Percentiles rank a stretch among this genome's conserved stretches.
Evolutionary conservation across 92 coral and sea anemone species (phyloP).

Genomic region (Chrysogorgia sp.): DNA sequence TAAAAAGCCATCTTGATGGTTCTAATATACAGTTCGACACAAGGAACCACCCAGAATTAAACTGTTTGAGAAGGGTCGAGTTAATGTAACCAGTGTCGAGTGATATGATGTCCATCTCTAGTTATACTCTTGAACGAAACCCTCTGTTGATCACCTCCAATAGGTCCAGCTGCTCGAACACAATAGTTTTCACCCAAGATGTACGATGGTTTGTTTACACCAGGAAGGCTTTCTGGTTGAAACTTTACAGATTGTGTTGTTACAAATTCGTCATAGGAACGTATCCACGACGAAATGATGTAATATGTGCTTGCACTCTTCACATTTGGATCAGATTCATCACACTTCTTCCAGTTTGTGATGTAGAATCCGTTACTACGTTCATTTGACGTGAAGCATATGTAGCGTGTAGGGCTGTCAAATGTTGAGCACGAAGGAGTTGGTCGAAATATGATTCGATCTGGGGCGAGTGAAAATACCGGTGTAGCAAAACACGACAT

Average conservation of each 20-base stretch:
- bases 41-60: constrained; percentile 51
- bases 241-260: constrained; percentile 26
- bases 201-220: constrained; percentile 39
- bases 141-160: constrained; percentile 37
- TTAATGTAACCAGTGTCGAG: constrained; percentile 54
- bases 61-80: constrained; percentile 29
- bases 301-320: constrained; percentile 45
- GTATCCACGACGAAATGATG: constrained; percentile 55
- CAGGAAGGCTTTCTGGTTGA: constrained; percentile 50
- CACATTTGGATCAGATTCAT: constrained; percentile 41
- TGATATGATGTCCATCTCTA: constrained; percentile 39
- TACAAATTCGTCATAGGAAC: constrained; percentile 51
- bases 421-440: constrained; percentile 55
- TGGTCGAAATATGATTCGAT: constrained; percentile 51
- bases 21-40: constrained; percentile 51
- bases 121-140: constrained; percentile 55
- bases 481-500: constrained; percentile 42
- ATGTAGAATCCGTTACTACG: constrained; percentile 35
- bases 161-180: constrained; percentile 56
- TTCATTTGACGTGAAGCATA: constrained; percentile 45
- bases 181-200: constrained; percentile 46
- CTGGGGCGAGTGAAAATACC: constrained; percentile 36
- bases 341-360: constrained; percentile 49
- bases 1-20: constrained; percentile 40
- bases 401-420: constrained; percentile 48